These are phyloP conservation scores for Encarsia formosa DNA, from an alignment of 2,888 invertebrate genomes.

Conservation along the genomic window DNA sequence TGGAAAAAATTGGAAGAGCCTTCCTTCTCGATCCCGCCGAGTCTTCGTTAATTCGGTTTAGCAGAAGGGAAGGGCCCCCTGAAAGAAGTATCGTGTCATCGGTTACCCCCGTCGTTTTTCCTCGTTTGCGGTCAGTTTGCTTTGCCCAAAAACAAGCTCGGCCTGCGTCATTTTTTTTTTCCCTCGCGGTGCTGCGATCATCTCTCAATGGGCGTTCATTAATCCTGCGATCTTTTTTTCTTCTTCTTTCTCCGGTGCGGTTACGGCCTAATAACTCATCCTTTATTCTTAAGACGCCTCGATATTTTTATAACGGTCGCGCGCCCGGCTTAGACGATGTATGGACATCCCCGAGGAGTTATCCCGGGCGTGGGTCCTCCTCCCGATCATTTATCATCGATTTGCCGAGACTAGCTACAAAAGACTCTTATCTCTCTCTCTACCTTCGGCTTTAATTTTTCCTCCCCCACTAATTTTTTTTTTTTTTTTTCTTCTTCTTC, in stretches of 20 bases:
- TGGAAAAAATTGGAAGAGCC: too few species aligned
- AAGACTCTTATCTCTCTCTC: background rate
- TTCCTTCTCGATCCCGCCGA: too few species aligned
- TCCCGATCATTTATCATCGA: constrained; percentile 16
- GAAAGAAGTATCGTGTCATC: too few species aligned
- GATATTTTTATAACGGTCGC: constrained; percentile 13
- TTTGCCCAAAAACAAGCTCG: too few species aligned
- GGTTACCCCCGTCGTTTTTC: too few species aligned
- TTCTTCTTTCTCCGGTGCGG: background rate
- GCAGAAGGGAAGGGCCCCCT: too few species aligned
- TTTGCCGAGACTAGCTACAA: constrained; percentile 15
- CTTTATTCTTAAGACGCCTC: constrained; percentile 8
- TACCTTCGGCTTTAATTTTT: background rate
- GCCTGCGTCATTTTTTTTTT: too few species aligned
- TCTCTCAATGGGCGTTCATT: too few species aligned
- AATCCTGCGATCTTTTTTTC: too few species aligned
- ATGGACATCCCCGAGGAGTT: constrained; percentile 1
- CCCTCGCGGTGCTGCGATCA: too few species aligned
- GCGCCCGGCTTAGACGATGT: constrained; percentile 8
- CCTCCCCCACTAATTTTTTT: background rate
- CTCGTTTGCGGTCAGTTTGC: too few species aligned
- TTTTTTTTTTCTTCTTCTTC: constrained; percentile 17
- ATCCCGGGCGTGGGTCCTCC: background rate
- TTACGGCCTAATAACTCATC: constrained; percentile 3
- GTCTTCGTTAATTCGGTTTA: too few species aligned